phyloP scores from a whole-genome alignment of 1,140 invertebrate genomes.

The Hermetia illucens region DNA sequence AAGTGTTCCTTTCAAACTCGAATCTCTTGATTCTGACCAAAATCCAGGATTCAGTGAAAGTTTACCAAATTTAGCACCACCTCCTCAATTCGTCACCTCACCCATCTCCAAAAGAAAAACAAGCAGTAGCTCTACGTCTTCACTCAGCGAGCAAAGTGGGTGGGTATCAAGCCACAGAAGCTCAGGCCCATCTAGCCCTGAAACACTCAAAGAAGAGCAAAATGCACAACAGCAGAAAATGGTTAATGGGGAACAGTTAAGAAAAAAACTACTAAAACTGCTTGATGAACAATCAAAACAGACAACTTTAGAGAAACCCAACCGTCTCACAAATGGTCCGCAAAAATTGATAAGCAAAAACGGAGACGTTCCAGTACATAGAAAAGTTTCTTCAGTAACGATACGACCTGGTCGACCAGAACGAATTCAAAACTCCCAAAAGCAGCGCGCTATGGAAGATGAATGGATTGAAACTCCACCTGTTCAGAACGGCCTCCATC shows the following conservation, averaged over 20 bases:
- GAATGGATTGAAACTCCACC: conserved; percentile 5
- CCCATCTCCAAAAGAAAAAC: conserved; percentile 8
- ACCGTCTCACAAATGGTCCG: conserved; percentile 14
- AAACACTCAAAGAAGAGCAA: conserved; percentile 29
- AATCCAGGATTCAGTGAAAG: conserved; percentile 38
- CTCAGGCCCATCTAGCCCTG: conserved; percentile 40
- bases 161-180: conserved; percentile 57
- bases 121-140: conserved; percentile 47
- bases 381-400: conserved; percentile 23
- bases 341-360: conserved; percentile 13
- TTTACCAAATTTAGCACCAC: conserved; percentile 43
- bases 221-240: conserved; percentile 26
- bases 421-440: conserved; percentile 1
- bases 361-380: conserved; percentile 12
- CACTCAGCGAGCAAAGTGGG: conserved; percentile 58
- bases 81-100: conserved; percentile 29
- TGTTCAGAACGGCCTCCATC: not conserved
- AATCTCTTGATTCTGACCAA: conserved; percentile 18
- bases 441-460: not conserved
- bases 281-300: conserved; percentile 24
- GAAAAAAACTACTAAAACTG: conserved; percentile 40
- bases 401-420: conserved; percentile 13
- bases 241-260: conserved; percentile 42
- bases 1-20: conserved; percentile 42
- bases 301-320: conserved; percentile 5